Percentiles rank a stretch among this genome's conserved stretches.
Conservation (phyloP, 2,888 invertebrate species). For the Latrodectus hesperus region DNA sequence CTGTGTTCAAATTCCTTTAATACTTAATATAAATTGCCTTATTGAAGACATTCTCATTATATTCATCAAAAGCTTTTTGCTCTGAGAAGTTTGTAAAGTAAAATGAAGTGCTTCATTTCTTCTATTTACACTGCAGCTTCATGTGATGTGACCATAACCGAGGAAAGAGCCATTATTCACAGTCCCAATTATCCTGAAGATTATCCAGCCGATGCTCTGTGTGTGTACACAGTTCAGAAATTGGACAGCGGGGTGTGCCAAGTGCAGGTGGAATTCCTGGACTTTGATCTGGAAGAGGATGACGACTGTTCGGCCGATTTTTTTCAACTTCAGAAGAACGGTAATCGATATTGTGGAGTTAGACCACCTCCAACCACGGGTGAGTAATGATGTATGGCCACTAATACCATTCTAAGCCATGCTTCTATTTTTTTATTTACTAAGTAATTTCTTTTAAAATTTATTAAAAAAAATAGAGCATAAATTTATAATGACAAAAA, state of each 20-base stretch:
- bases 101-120: not conserved
- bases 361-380: constrained; percentile 57
- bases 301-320: constrained; percentile 70
- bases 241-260: constrained; percentile 69
- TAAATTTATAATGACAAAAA: too few relatives aligned
- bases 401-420: too few relatives aligned
- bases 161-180: constrained; percentile 61
- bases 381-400: constrained; percentile 8
- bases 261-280: constrained; percentile 71
- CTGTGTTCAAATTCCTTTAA: too few relatives aligned
- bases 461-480: too few relatives aligned
- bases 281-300: constrained; percentile 71
- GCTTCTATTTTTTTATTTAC: too few relatives aligned
- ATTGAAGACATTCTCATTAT: too few relatives aligned
- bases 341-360: constrained; percentile 68
- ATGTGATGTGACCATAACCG: constrained; percentile 66
- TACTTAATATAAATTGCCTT: too few relatives aligned
- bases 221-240: constrained; percentile 67
- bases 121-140: constrained; percentile 22
- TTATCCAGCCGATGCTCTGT: constrained; percentile 68
- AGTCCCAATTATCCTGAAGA: constrained; percentile 70
- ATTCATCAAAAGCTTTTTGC: too few relatives aligned
- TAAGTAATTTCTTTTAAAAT: too few relatives aligned
- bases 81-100: too few relatives aligned
- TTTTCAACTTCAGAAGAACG: constrained; percentile 69